These are phyloP conservation scores for Sylvicola cinctus DNA, from an alignment of 2,888 invertebrate genomes.

Conservation along the genomic window DNA sequence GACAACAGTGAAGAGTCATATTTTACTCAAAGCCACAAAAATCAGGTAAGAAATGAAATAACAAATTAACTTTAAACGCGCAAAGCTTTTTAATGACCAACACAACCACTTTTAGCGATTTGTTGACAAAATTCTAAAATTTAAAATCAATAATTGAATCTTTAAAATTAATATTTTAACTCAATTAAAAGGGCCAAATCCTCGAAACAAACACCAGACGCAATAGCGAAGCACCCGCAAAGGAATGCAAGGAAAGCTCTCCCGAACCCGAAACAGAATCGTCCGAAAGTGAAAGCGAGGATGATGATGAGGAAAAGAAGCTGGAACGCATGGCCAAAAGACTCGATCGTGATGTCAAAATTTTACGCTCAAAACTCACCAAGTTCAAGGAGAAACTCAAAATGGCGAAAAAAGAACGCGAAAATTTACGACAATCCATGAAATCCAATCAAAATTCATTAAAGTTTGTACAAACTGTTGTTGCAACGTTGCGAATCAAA, in stretches of 20 bases:
- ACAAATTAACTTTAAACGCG: too few species aligned
- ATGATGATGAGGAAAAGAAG: slow-evolving; percentile 41
- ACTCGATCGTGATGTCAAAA: slow-evolving; percentile 26
- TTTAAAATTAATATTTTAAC: too few species aligned
- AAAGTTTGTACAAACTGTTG: slow-evolving; percentile 26
- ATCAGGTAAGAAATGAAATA: too few species aligned
- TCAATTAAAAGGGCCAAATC: too few species aligned
- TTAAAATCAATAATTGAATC: too few species aligned
- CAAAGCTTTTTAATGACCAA: too few species aligned
- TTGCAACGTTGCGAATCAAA: slow-evolving; percentile 1
- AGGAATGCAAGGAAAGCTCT: slow-evolving; percentile 32
- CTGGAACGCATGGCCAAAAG: slow-evolving; percentile 49
- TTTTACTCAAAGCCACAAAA: too few species aligned
- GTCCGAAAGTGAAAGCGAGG: slow-evolving; percentile 38
- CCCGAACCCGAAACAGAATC: slow-evolving; percentile 37
- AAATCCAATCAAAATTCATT: slow-evolving; percentile 60
- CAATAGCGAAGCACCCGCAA: slow-evolving; percentile 21
- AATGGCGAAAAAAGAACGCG: slow-evolving; percentile 57
- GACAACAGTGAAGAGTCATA: too few species aligned
- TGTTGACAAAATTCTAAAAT: too few species aligned
- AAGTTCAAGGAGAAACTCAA: slow-evolving; percentile 40
- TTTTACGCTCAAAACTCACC: slow-evolving; percentile 26
- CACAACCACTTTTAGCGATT: too few species aligned
- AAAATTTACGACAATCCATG: slow-evolving; percentile 55
- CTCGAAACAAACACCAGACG: too few species aligned